A percentile compares a stretch with the other conserved stretches of the same genome.
These are phyloP conservation scores for Xestobium rufovillosum DNA, from an alignment of 2,888 invertebrate genomes.

Conservation along the genomic window DNA sequence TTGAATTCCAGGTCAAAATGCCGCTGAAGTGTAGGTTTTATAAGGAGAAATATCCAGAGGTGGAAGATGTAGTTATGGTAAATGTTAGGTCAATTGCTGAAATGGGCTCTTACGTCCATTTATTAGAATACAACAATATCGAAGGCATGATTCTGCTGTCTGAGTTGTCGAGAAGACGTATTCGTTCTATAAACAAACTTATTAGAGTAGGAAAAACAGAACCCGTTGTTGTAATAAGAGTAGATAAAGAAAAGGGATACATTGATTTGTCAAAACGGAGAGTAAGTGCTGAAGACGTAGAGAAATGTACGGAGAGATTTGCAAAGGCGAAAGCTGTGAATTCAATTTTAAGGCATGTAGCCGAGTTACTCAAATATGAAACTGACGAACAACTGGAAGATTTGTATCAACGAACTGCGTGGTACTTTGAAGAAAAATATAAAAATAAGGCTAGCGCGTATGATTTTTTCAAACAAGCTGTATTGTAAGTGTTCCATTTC, in stretches of 20 bases:
- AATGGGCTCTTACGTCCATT: constrained; percentile 99
- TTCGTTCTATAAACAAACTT: constrained; percentile 97
- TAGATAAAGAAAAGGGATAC: constrained; percentile 99
- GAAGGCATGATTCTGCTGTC: constrained; percentile 99
- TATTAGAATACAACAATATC: constrained; percentile 97
- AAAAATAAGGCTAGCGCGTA: constrained; percentile 94
- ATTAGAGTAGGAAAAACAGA: constrained; percentile 98
- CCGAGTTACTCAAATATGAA: constrained; percentile 86
- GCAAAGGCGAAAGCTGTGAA: constrained; percentile 98
- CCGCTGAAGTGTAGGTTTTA: constrained; percentile 95
- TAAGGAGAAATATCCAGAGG: constrained; percentile 93
- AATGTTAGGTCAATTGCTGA: constrained; percentile 97
- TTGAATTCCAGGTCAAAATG: constrained; percentile 52
- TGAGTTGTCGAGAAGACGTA: constrained; percentile 95
- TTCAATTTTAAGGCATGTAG: constrained; percentile 95
- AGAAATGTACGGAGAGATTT: constrained; percentile 96
- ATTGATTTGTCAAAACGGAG: constrained; percentile 99
- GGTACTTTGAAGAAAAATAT: constrained; percentile 96
- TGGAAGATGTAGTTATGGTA: constrained; percentile 99
- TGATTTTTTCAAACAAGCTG: constrained; percentile 98
- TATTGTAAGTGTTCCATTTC: constrained; percentile 39
- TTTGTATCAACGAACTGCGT: constrained; percentile 92
- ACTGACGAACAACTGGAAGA: constrained; percentile 90
- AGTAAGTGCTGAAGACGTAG: constrained; percentile 96
- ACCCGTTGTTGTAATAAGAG: constrained; percentile 98